Percentiles rank a stretch among this genome's conserved stretches.
These are phyloP conservation scores for Gambelia wislizenii DNA, from an alignment of 2,797 vertebrate genomes.

Conservation along the genomic window DNA sequence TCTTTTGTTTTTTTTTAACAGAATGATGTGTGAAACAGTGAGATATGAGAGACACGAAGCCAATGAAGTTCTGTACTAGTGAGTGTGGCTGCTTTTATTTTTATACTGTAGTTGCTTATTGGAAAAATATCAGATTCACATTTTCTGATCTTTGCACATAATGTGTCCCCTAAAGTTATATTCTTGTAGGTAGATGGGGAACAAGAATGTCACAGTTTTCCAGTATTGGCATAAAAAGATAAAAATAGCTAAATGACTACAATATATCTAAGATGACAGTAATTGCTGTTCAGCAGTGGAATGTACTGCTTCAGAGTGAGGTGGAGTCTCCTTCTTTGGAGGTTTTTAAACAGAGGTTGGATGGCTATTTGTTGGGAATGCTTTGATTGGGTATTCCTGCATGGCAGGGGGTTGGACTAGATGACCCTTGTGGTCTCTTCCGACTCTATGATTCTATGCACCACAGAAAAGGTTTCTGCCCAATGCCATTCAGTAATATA, in stretches of 20 bases:
- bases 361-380: too few relatives aligned
- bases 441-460: too few relatives aligned
- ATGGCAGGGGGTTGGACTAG: too few relatives aligned
- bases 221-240: neutral
- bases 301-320: too few relatives aligned
- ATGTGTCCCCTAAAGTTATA: neutral
- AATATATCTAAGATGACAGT: too few relatives aligned
- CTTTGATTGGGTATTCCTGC: too few relatives aligned
- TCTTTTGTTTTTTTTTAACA: conserved; percentile 76
- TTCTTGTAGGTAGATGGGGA: neutral
- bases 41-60: conserved; percentile 97
- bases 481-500: neutral
- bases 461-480: neutral
- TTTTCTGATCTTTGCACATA: neutral
- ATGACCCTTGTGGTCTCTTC: too few relatives aligned
- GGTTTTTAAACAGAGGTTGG: too few relatives aligned
- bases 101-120: neutral
- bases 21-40: conserved; percentile 98
- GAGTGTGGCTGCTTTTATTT: conserved; percentile 78
- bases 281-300: too few relatives aligned
- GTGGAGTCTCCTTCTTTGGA: too few relatives aligned
- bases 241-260: neutral
- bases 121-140: neutral
- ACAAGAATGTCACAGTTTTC: neutral
- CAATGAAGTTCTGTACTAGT: conserved; percentile 99